Conservation (phyloP, 1,140 invertebrate genomes). For the Ips typographus region DNA sequence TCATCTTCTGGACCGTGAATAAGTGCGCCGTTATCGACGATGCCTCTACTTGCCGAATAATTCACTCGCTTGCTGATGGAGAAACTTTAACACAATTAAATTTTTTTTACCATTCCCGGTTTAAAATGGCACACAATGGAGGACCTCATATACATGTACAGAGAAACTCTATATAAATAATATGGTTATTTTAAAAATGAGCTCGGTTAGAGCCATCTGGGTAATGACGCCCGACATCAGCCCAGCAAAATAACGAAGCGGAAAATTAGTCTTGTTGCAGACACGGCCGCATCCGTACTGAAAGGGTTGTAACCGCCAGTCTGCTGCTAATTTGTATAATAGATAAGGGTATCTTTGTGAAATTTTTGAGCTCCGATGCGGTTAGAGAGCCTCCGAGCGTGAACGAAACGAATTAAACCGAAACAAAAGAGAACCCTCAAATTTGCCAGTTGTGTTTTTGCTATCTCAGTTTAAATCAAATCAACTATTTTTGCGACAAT, state of each 20-base stretch:
- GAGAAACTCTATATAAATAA: no score
- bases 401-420: no score
- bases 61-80: background rate
- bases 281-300: background rate
- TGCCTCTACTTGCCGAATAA: background rate
- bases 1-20: slow-evolving; percentile 9
- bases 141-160: no score
- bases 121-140: background rate
- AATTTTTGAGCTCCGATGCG: background rate
- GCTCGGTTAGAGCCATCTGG: background rate
- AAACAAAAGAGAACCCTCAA: no score
- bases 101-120: background rate
- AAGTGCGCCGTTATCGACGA: slow-evolving; percentile 2
- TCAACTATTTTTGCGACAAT: no score
- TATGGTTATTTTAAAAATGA: background rate
- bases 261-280: slow-evolving; percentile 6
- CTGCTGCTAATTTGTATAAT: background rate
- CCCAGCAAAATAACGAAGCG: background rate
- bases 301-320: background rate
- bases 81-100: background rate
- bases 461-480: no score
- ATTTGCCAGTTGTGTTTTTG: no score
- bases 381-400: no score
- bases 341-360: slow-evolving; percentile 2
- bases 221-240: background rate